Evolutionary conservation across 1,140 invertebrate species (phyloP).

Genomic region (Heliconius hewitsoni): DNA sequence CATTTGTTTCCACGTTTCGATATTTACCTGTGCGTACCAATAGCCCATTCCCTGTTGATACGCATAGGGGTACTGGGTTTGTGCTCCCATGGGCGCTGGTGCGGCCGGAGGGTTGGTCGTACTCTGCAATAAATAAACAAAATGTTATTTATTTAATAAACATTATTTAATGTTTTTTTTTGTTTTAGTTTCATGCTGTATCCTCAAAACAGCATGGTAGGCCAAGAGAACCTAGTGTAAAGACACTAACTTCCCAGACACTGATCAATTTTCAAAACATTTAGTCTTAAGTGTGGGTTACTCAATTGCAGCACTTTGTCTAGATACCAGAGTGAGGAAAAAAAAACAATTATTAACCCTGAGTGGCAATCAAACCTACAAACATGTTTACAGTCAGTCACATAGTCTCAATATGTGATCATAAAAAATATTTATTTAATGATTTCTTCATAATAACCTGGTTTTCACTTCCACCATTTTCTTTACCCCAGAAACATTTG

Average conservation of each 20-base stretch:
- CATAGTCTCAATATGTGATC: no score
- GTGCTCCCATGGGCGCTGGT: conserved; percentile 66
- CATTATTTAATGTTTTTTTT: no score
- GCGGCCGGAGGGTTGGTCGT: conserved; percentile 66
- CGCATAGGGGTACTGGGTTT: conserved; percentile 73
- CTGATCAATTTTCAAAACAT: no score
- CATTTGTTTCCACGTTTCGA: conserved; percentile 20
- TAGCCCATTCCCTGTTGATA: conserved; percentile 78
- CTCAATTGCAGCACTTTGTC: no score
- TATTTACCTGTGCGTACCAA: conserved; percentile 77
- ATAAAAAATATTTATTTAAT: not conserved
- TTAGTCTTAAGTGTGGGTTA: no score
- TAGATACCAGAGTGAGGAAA: not conserved
- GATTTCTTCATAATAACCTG: conserved; percentile 52
- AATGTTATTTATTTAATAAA: not conserved
- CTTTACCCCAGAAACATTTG: conserved; percentile 99
- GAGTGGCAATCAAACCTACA: no score
- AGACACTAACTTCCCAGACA: no score
- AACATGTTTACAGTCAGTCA: no score
- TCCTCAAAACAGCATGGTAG: no score
- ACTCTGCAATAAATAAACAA: conserved; percentile 59
- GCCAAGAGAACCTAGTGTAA: no score
- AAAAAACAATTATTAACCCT: not conserved
- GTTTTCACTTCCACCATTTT: conserved; percentile 81
- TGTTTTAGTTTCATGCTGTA: no score